Conservation (phyloP, 2,888 invertebrate species). For the Lasioglossum vierecki region DNA sequence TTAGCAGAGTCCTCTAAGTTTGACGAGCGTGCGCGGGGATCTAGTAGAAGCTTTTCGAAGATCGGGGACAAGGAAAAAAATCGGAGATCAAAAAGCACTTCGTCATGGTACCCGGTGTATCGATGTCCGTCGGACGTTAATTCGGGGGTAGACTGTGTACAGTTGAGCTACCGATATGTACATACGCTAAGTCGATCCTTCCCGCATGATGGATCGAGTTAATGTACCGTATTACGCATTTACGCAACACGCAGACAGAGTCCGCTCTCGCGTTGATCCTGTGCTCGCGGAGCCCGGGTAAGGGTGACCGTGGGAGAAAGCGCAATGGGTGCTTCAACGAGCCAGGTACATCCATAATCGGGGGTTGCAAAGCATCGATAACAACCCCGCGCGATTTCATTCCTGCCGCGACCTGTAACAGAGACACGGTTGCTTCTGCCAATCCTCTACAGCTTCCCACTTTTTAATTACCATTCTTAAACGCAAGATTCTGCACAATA, state of each 20-base stretch:
- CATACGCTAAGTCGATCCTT: constrained; percentile 70
- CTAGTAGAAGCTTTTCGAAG: not conserved
- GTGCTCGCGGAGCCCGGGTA: constrained; percentile 66
- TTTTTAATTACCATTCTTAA: no score
- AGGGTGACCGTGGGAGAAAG: constrained; percentile 78
- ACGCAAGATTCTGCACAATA: no score
- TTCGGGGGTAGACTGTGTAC: constrained; percentile 57
- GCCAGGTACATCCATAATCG: constrained; percentile 51
- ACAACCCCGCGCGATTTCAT: constrained; percentile 38
- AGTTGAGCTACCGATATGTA: constrained; percentile 55
- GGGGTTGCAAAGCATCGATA: constrained; percentile 45
- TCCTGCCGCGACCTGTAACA: constrained; percentile 19
- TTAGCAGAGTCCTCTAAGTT: no score
- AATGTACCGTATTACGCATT: constrained; percentile 78
- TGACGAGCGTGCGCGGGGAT: not conserved
- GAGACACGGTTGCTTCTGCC: not conserved
- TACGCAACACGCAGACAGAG: constrained; percentile 71
- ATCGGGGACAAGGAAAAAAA: not conserved
- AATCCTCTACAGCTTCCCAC: not conserved
- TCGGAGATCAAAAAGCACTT: constrained; percentile 43
- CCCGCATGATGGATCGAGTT: constrained; percentile 77
- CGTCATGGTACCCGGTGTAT: constrained; percentile 47
- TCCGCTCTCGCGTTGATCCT: constrained; percentile 76
- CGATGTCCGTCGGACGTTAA: constrained; percentile 60
- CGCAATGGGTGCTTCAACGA: constrained; percentile 66